phyloP scores from a whole-genome alignment of 2,888 invertebrate genomes.

The Portevinia maculata region DNA sequence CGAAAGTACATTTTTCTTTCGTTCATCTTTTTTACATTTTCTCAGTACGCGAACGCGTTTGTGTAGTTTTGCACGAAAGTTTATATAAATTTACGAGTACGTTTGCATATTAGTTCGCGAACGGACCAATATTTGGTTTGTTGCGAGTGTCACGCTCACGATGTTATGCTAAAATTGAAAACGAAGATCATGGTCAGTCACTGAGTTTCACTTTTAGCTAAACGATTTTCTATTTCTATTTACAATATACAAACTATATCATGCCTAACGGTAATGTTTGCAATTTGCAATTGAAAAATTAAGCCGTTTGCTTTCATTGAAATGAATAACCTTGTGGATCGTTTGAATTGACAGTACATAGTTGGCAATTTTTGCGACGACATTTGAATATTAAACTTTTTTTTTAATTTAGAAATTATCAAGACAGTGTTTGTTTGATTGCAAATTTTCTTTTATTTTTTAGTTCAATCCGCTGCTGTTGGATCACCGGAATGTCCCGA shows the following conservation, averaged over 20 bases:
- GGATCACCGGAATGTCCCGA: conserved; percentile 91
- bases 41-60: too few relatives aligned
- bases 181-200: conserved; percentile 55
- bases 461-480: conserved; percentile 86
- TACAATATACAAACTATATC: not conserved
- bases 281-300: conserved; percentile 43
- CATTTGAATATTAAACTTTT: conserved; percentile 33
- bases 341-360: conserved; percentile 6
- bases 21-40: too few relatives aligned
- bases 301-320: conserved; percentile 40
- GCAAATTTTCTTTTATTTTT: conserved; percentile 75
- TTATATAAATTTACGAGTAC: too few relatives aligned
- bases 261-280: conserved; percentile 18
- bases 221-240: conserved; percentile 43
- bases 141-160: too few relatives aligned
- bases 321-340: conserved; percentile 36
- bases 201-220: conserved; percentile 62
- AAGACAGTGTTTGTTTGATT: conserved; percentile 23
- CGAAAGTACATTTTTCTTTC: too few relatives aligned
- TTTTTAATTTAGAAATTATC: conserved; percentile 27
- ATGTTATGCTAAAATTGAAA: conserved; percentile 17
- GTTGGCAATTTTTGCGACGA: conserved; percentile 3
- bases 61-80: too few relatives aligned
- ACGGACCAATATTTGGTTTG: too few relatives aligned
- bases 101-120: too few relatives aligned